Conservation (phyloP, 2,113 vertebrate species). For the Microtus richardsoni region DNA sequence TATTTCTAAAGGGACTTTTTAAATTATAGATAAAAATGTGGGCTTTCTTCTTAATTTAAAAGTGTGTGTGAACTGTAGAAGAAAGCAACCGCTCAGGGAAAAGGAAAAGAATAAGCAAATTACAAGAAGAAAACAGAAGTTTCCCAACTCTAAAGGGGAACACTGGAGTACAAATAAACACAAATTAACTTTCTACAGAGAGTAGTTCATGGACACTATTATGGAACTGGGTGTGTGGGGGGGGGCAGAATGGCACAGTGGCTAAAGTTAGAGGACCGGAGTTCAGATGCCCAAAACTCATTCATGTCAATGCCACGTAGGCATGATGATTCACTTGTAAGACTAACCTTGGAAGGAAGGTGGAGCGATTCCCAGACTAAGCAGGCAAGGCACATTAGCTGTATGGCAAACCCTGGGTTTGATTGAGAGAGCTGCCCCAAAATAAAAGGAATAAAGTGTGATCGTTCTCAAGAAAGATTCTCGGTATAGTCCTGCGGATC, state of each 20-base stretch:
- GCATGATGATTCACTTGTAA: background rate
- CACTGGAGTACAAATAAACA: background rate
- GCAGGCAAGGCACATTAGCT: background rate
- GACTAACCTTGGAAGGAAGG: background rate
- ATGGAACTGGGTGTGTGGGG: background rate
- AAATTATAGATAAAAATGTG: background rate
- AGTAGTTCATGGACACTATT: background rate
- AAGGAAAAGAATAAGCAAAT: background rate
- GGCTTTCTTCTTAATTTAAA: background rate
- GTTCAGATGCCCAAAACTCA: background rate
- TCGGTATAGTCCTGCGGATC: background rate
- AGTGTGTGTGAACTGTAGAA: background rate
- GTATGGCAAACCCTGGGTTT: too few species aligned
- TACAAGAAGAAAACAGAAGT: background rate
- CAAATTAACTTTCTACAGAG: background rate
- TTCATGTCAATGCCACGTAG: too few species aligned
- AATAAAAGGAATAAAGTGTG: background rate
- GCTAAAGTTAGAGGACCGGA: background rate
- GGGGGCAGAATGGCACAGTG: background rate
- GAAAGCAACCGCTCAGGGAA: background rate
- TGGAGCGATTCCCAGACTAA: background rate
- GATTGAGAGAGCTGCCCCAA: background rate
- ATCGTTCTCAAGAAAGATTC: background rate
- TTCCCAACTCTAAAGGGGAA: background rate
- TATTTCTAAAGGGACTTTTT: slow-evolving; percentile 9